Conservation (phyloP, 2,797 vertebrate genomes). For the Danio albolineatus region DNA sequence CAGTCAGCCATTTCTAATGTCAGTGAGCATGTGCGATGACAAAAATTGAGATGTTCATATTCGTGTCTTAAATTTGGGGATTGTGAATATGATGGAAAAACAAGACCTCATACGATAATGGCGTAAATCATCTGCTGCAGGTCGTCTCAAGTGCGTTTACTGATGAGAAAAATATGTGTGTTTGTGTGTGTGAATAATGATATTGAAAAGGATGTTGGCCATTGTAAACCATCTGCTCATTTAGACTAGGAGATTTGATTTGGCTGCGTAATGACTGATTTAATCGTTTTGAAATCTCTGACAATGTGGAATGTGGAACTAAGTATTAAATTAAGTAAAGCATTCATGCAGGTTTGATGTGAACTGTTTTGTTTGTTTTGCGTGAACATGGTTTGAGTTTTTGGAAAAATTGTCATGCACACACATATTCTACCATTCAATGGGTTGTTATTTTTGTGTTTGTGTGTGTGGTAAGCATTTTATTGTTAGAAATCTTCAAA, state of each 20-base stretch:
- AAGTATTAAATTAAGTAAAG: background rate
- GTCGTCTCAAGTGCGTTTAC: slow-evolving; percentile 29
- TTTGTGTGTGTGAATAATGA: slow-evolving; percentile 16
- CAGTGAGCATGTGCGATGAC: slow-evolving; percentile 23
- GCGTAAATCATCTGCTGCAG: slow-evolving; percentile 34
- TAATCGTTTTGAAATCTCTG: background rate
- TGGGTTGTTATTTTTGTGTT: no score
- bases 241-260: background rate
- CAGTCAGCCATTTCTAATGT: slow-evolving; percentile 22
- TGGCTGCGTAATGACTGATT: background rate
- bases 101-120: slow-evolving; percentile 47
- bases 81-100: slow-evolving; percentile 41
- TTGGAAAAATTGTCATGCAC: background rate
- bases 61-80: slow-evolving; percentile 36
- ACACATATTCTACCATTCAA: background rate
- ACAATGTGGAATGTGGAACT: background rate
- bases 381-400: background rate
- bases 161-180: slow-evolving; percentile 1
- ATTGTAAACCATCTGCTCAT: background rate
- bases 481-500: no score
- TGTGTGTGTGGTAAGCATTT: no score
- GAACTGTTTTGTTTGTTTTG: slow-evolving; percentile 1
- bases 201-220: background rate
- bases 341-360: background rate
- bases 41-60: slow-evolving; percentile 25